Base-by-base conservation (phyloP, 2,113 vertebrate genomes). In the Megaceryle maxima region DNA sequence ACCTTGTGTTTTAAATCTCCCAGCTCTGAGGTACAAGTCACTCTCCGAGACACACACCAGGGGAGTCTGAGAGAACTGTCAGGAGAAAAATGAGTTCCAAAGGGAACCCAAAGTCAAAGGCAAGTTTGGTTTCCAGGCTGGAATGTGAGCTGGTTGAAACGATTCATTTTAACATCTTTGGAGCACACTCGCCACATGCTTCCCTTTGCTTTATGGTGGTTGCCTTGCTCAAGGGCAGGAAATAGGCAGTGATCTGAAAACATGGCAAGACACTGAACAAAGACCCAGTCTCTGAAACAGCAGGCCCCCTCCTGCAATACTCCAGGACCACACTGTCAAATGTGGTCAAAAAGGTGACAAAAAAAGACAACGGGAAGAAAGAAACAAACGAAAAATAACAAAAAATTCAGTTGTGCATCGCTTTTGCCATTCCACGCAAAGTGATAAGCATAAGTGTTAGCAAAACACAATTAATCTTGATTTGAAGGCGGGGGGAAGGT, bases 101-200 rank as follows among this genome's bases (percentile, higher is more conserved):
- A 26, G 46, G 55, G 86, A 92, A 83, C 19, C 19, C 0, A 0
- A 94, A 96, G 73, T 83, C 76, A 91, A 92, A 94, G 35, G n/a
- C 94, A 82, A 92, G 63, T 87, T 93, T 89, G 78, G 46, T 91
- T 94, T 92, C 39, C 78, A 96, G 87, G 56, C 59, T 76, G 77
- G 91, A 95, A 96, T 82, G 87, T 15, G 57, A 92, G 78, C 88
- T 84, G 50, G 77, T 59, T 88, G 67, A 75, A 94, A 90, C 26
- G 60, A 95, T 79, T 93, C 39, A 88, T 83, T 88, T 83, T 73
- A 83, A 87, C 94, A 94, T 94, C 94, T 96, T 94, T 89, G 74
- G 86, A 96, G 84, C 94, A 97, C 46, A 70, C 81, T 81, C 1
- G 3, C 83, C 94, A 92, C 91, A 94, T 89, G 80, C 53, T 55